phyloP scores from a whole-genome alignment of 2,797 vertebrate species.

The Cichlasoma orientale region DNA sequence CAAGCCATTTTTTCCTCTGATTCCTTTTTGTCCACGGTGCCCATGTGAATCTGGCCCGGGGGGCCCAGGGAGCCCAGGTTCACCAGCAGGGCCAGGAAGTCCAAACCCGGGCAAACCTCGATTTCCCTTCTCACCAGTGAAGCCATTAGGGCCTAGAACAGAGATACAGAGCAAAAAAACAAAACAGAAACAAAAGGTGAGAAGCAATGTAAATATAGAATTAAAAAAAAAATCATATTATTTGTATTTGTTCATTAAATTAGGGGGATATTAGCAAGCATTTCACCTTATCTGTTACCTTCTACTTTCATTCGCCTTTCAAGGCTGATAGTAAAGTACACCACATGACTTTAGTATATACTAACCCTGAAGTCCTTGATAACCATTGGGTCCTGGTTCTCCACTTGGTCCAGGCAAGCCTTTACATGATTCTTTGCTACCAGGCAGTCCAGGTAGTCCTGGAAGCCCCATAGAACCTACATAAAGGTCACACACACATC shows the following conservation, averaged over 20 bases:
- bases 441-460: conserved; percentile 52
- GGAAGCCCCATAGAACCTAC: conserved; percentile 41
- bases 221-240: not conserved
- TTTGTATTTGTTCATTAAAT: not conserved
- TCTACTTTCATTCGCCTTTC: not conserved
- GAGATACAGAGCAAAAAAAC: not conserved
- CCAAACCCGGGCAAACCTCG: conserved; percentile 62
- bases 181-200: not conserved
- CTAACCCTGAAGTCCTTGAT: conserved; percentile 65
- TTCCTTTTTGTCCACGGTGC: conserved; percentile 56
- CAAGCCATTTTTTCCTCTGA: conserved; percentile 47
- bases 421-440: conserved; percentile 42
- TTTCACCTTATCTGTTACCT: not conserved
- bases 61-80: conserved; percentile 55
- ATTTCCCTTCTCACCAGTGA: conserved; percentile 57
- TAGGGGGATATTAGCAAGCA: not conserved
- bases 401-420: conserved; percentile 40
- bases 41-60: conserved; percentile 44
- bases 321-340: conserved; percentile 10
- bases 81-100: conserved; percentile 51
- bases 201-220: not conserved
- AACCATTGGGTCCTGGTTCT: conserved; percentile 61
- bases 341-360: conserved; percentile 11
- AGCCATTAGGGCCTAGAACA: conserved; percentile 43
- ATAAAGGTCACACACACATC: not conserved